phyloP scores from a whole-genome alignment of 2,797 vertebrate genomes.

The Darevskia mixta region DNA sequence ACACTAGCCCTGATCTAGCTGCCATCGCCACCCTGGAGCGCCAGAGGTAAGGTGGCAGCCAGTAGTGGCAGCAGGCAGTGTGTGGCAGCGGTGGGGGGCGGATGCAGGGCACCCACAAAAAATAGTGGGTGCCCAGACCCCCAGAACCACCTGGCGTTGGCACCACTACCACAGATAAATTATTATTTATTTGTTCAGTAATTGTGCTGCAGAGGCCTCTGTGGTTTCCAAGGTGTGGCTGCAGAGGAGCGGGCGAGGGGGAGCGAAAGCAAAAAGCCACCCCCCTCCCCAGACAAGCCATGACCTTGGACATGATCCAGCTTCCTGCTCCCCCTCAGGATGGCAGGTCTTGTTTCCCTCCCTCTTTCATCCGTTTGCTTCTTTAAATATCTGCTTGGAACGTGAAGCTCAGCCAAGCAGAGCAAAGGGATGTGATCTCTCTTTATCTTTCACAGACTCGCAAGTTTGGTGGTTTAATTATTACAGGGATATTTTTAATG shows the following conservation, averaged over 20 bases:
- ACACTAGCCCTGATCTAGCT: too few species aligned
- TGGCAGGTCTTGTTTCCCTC: background rate
- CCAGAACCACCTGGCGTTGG: too few species aligned
- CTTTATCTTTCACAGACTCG: background rate
- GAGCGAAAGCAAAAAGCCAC: background rate
- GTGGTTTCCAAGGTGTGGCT: background rate
- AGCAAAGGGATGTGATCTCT: background rate
- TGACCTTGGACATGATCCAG: background rate
- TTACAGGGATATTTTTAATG: background rate
- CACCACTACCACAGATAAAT: too few species aligned
- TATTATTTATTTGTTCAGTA: too few species aligned
- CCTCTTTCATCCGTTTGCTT: background rate
- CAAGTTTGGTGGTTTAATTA: background rate
- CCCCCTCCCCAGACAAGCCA: too few species aligned
- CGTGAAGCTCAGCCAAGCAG: background rate
- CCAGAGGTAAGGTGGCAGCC: background rate
- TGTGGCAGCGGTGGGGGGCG: background rate
- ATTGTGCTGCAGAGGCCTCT: too few species aligned
- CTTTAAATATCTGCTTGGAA: background rate
- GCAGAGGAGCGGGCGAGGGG: background rate
- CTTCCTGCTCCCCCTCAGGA: background rate
- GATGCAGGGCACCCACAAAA: background rate
- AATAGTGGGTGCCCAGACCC: too few species aligned
- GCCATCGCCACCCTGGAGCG: too few species aligned
- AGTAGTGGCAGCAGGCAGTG: background rate